Base-by-base conservation (phyloP, 2,797 vertebrate genomes). In the Falco concolor region DNA sequence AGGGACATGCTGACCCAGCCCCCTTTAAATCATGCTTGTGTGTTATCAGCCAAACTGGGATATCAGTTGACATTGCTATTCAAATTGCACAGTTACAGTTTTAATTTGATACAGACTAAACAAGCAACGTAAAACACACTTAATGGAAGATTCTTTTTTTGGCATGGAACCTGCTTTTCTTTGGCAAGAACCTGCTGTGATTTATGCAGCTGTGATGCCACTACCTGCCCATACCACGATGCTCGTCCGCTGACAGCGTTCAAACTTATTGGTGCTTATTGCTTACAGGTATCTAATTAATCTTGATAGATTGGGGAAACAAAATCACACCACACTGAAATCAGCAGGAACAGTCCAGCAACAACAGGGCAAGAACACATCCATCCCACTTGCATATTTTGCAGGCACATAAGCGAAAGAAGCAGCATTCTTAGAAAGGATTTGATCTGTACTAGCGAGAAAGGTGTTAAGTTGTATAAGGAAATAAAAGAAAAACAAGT, bases 41-140 rank as follows among this genome's bases (percentile, higher is more conserved):
- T 49, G 44, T 65, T 82, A 53, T 53, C 47, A 84, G 63, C 21
- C 83, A 70, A 45, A 49, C 57, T 36, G 45, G 30, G 56, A 3
- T 74, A 90, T 28, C 60, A 75, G 34, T 5, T 94, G 90, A 84
- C 74, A 74, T 89, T 84, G 83, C 44, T 65, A n/a, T 80, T 92
- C 67, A 64, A 65, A 42, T 50, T 42, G 74, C 81, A 93, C 95
- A 59, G 52, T 90, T 90, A 91, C 59, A 40, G 25, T 53, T 72
- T 77, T 69, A 77, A 94, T 78, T 87, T 10, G 21, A 32, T 36
- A 82, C 12, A 40, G 52, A 52, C 49, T 68, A 84, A 84, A 54
- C 21, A 70, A 63, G 30, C 22, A 57, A 50, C 0, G 2, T 22
- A 79, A 90, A 83, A 68, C 16, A n/a, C 10, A 57, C 56, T 79